phyloP scores from a whole-genome alignment of 2,797 vertebrate genomes.

The Hippocampus kuda region DNA sequence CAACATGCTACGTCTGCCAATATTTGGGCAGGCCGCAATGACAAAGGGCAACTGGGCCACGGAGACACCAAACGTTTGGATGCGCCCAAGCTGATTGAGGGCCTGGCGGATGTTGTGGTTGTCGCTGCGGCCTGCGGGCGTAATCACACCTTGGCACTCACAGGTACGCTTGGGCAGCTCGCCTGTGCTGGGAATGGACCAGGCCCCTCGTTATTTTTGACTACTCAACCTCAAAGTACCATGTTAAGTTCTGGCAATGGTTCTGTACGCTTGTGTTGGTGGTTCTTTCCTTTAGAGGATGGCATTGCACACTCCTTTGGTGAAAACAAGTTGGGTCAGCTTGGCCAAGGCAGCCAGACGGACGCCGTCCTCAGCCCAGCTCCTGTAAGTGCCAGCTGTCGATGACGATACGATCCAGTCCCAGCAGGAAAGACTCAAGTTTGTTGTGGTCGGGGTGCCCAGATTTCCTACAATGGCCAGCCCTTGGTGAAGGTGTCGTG shows the following conservation, averaged over 20 bases:
- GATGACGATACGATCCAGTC: not conserved
- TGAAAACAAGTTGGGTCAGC: slow-evolving; percentile 93
- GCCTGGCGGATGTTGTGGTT: slow-evolving; percentile 71
- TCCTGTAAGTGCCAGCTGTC: slow-evolving; percentile 58
- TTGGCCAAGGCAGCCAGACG: slow-evolving; percentile 90
- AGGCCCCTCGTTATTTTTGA: too few species aligned
- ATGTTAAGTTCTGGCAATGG: not conserved
- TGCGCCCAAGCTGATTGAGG: slow-evolving; percentile 81
- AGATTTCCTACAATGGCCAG: slow-evolving; percentile 94
- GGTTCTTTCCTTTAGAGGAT: slow-evolving; percentile 63
- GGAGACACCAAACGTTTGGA: slow-evolving; percentile 89
- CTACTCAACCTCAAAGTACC: not conserved
- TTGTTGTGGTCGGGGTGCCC: not conserved
- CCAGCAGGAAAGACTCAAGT: not conserved
- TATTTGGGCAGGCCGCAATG: slow-evolving; percentile 77
- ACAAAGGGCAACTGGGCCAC: slow-evolving; percentile 92
- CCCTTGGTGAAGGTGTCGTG: slow-evolving; percentile 90
- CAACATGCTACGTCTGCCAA: not conserved
- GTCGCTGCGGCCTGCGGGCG: slow-evolving; percentile 86
- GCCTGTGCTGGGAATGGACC: too few species aligned
- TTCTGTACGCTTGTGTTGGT: not conserved
- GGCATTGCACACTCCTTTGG: slow-evolving; percentile 84
- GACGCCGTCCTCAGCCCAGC: slow-evolving; percentile 86
- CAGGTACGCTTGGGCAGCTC: slow-evolving; percentile 61
- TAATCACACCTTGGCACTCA: slow-evolving; percentile 87